Evolutionary conservation across 2,113 vertebrate species (phyloP).

Genomic region (Chionodraco myersi): DNA sequence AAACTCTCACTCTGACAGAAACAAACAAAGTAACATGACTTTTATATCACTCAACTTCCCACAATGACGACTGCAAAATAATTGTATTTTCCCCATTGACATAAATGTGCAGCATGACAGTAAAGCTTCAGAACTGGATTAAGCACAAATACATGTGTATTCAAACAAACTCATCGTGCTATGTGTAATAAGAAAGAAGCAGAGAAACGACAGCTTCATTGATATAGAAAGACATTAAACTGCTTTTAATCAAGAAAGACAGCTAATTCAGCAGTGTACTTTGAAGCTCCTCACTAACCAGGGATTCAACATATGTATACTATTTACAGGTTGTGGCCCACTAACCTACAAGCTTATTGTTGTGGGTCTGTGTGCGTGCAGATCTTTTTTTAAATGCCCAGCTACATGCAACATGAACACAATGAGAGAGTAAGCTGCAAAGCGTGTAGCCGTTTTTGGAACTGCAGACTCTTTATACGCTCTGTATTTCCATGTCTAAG

Average conservation of each 20-base stretch:
- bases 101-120: not conserved
- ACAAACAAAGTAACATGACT: slow-evolving; percentile 9
- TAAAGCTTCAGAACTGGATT: too few species aligned
- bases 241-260: not conserved
- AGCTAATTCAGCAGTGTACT: not conserved
- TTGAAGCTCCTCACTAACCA: slow-evolving; percentile 10
- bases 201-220: not conserved
- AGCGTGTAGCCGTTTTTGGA: not conserved
- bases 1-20: slow-evolving; percentile 21
- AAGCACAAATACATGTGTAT: too few species aligned
- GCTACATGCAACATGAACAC: slow-evolving; percentile 4
- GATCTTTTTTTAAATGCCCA: not conserved
- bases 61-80: not conserved
- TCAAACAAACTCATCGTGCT: not conserved
- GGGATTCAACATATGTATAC: not conserved
- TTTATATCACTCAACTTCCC: slow-evolving; percentile 20
- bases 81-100: not conserved
- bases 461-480: not conserved
- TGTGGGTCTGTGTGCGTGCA: slow-evolving; percentile 5
- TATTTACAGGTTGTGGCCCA: slow-evolving; percentile 23
- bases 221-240: not conserved
- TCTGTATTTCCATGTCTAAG: not conserved
- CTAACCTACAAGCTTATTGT: slow-evolving; percentile 47
- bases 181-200: not conserved
- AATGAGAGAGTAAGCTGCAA: not conserved